phyloP scores from a whole-genome alignment of 2,888 invertebrate species.

The Ommatoiulus sabulosus region DNA sequence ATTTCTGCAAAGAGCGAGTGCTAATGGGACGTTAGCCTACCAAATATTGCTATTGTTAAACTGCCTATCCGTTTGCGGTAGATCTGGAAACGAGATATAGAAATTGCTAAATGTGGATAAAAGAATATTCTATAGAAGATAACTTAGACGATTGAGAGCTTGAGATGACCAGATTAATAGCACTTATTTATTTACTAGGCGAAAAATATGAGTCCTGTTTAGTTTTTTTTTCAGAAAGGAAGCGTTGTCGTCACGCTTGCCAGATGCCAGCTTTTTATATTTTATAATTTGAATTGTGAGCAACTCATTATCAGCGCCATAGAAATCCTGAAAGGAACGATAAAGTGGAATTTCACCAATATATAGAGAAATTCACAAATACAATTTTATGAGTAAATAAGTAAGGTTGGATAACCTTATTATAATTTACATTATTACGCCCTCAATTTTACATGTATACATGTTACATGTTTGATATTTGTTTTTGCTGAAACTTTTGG shows the following conservation, averaged over 20 bases:
- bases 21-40: slow-evolving; percentile 43
- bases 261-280: background rate
- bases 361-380: too few species aligned
- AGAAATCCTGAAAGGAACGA: too few species aligned
- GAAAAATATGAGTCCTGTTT: background rate
- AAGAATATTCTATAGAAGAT: background rate
- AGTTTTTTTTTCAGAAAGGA: too few species aligned
- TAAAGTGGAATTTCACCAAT: too few species aligned
- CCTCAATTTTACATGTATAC: too few species aligned
- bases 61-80: background rate
- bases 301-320: too few species aligned
- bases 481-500: background rate
- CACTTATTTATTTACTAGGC: background rate
- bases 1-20: background rate
- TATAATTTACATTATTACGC: too few species aligned
- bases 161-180: background rate
- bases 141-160: background rate
- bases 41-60: slow-evolving; percentile 36
- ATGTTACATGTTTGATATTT: too few species aligned
- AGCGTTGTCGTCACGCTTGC: too few species aligned
- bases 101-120: background rate
- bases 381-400: too few species aligned
- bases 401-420: too few species aligned
- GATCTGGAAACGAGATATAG: background rate
- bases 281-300: too few species aligned